These are phyloP conservation scores for Lycocerus yunnanus DNA, from an alignment of 2,888 invertebrate genomes.

Conservation along the genomic window DNA sequence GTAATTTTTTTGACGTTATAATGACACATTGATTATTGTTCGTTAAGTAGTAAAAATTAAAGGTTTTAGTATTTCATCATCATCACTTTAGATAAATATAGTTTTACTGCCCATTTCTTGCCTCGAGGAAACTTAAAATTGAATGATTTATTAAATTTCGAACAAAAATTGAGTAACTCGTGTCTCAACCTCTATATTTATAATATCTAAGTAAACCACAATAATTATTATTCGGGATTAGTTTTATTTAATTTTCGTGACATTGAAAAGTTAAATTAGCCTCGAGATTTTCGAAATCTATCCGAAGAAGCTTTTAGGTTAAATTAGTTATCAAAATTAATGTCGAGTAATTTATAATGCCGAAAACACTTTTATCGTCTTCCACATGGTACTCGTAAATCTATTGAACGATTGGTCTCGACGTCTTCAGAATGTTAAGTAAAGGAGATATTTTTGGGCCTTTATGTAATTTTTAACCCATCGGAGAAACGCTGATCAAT, in stretches of 20 bases:
- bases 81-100: background rate
- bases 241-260: slow-evolving; percentile 1
- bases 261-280: background rate
- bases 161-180: background rate
- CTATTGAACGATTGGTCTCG: slow-evolving; percentile 1
- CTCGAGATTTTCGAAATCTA: background rate
- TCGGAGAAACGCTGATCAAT: no score
- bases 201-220: background rate
- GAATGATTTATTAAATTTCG: background rate
- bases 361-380: slow-evolving; percentile 8
- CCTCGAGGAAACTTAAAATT: background rate
- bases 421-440: background rate
- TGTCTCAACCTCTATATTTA: background rate
- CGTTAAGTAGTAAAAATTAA: background rate
- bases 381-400: slow-evolving; percentile 10
- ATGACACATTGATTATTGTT: background rate
- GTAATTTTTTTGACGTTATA: background rate
- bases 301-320: slow-evolving; percentile 6
- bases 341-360: slow-evolving; percentile 4
- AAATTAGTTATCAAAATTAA: slow-evolving; percentile 1
- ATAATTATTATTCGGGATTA: background rate
- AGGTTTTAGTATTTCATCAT: background rate
- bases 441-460: background rate
- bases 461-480: background rate
- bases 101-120: background rate